Percentiles rank a stretch among this genome's conserved stretches.
Evolutionary conservation across 2,113 vertebrate genomes (phyloP).

Genomic region (Gambusia affinis): DNA sequence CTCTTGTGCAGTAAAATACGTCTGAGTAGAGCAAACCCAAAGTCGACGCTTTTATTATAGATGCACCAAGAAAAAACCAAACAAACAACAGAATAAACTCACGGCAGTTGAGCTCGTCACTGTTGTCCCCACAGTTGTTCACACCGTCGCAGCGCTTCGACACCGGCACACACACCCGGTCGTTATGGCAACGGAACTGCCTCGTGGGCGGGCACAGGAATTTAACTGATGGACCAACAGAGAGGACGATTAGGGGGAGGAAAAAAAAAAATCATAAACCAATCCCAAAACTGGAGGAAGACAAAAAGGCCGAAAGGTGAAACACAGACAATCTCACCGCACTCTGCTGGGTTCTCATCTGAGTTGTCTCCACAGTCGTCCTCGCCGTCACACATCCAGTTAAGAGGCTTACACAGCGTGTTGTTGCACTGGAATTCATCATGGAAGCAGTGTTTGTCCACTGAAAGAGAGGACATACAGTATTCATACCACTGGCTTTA

Average conservation of each 20-base stretch:
- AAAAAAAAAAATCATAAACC: not conserved
- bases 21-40: not conserved
- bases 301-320: not conserved
- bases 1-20: no score
- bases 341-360: conserved; percentile 91
- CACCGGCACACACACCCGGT: conserved; percentile 90
- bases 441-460: conserved; percentile 90
- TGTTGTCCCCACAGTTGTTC: conserved; percentile 94
- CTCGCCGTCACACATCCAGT: conserved; percentile 95
- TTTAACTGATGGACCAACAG: conserved; percentile 73
- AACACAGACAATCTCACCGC: conserved; percentile 79
- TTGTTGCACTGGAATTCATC: conserved; percentile 98
- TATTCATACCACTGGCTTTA: not conserved
- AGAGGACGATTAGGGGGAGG: conserved; percentile 1
- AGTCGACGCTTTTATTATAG: not conserved
- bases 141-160: conserved; percentile 90
- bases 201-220: conserved; percentile 93
- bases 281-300: not conserved
- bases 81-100: conserved; percentile 64
- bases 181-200: conserved; percentile 93
- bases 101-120: conserved; percentile 93
- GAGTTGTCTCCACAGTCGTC: conserved; percentile 98
- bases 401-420: conserved; percentile 93
- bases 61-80: not conserved
- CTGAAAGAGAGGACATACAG: not conserved